Evolutionary conservation across 2,888 invertebrate genomes (phyloP).

Genomic region (Protodeltote pygarga): DNA sequence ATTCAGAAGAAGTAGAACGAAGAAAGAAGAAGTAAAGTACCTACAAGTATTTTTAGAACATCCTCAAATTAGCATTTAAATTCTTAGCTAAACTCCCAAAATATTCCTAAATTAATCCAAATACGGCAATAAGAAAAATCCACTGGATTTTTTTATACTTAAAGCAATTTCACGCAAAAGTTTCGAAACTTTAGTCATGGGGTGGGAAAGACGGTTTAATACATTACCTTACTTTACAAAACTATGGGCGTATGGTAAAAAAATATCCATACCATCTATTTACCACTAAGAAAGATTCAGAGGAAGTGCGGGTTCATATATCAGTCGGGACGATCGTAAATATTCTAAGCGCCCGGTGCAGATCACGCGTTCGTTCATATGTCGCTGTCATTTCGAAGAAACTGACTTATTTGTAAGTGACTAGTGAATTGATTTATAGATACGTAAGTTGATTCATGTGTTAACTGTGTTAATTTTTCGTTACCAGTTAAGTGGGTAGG

Average conservation of each 20-base stretch:
- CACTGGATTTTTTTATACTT: too few species aligned
- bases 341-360: conserved; percentile 57
- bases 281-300: conserved; percentile 53
- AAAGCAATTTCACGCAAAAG: too few species aligned
- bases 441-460: conserved; percentile 4
- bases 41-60: too few species aligned
- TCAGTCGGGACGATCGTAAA: conserved; percentile 75
- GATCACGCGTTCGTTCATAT: conserved; percentile 53
- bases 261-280: conserved; percentile 45
- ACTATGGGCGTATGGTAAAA: conserved; percentile 20
- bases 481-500: too few species aligned
- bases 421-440: conserved; percentile 38
- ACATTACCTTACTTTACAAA: conserved; percentile 25
- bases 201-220: background rate
- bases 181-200: too few species aligned
- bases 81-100: too few species aligned
- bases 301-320: conserved; percentile 76
- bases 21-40: too few species aligned
- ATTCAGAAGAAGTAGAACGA: too few species aligned
- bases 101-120: too few species aligned
- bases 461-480: too few species aligned
- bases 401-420: conserved; percentile 40
- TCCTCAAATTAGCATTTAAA: too few species aligned
- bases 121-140: too few species aligned
- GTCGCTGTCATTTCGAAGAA: conserved; percentile 42